Conservation (phyloP, 1,140 invertebrate genomes). For the Leucophenga varia region DNA sequence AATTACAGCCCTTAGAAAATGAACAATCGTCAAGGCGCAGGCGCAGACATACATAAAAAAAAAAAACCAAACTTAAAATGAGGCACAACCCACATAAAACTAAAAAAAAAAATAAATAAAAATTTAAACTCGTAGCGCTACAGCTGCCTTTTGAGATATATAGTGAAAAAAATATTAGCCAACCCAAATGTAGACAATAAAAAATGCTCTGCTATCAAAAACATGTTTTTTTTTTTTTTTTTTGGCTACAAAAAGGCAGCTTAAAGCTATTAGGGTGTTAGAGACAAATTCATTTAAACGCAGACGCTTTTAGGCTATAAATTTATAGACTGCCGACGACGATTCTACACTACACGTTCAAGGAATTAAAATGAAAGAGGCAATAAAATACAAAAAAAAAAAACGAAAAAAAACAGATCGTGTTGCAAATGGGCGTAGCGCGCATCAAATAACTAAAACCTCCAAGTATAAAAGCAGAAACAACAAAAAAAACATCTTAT, state of each 20-base stretch:
- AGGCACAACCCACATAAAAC: too few species aligned
- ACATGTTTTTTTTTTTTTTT: too few species aligned
- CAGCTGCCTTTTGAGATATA: too few species aligned
- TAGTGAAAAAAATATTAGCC: too few species aligned
- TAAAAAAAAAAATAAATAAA: too few species aligned
- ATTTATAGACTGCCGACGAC: constrained; percentile 54
- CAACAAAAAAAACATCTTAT: constrained; percentile 1
- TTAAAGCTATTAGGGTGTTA: constrained; percentile 36
- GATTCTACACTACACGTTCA: too few species aligned
- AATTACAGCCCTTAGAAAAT: constrained; percentile 39
- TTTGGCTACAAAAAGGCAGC: constrained; percentile 11
- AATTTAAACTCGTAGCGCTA: too few species aligned
- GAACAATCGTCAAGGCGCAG: constrained; percentile 40
- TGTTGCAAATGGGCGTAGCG: constrained; percentile 33
- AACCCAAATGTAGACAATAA: too few species aligned
- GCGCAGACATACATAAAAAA: too few species aligned
- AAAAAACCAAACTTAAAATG: too few species aligned
- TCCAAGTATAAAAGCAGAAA: background rate
- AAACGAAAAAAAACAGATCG: constrained; percentile 7
- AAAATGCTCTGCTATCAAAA: too few species aligned
- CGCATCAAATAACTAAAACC: background rate
- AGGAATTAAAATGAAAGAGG: constrained; percentile 17
- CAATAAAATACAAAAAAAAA: background rate
- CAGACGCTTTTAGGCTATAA: constrained; percentile 42
- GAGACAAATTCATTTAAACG: constrained; percentile 52